Evolutionary conservation across 2,797 vertebrate species (phyloP), one percentile per base, ranked within the genome.

Genomic region (Vipera ursinii): DNA sequence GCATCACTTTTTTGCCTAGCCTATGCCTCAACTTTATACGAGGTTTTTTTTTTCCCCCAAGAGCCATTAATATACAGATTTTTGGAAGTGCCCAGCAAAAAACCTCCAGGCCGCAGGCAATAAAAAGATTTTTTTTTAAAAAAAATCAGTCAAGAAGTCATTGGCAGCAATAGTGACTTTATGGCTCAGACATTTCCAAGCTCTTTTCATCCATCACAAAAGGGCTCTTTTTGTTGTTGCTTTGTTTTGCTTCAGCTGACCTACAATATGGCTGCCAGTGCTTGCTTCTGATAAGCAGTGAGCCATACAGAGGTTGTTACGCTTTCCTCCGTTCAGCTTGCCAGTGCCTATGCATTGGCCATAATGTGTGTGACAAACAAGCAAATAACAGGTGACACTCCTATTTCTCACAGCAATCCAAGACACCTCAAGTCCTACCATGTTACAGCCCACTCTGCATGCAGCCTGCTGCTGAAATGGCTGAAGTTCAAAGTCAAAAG

Each of bases 201-300:
- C 96, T 97, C 96, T 97, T 98, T 98, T 97, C 97, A 97, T 97
- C 97, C 96, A 96, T 95, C 96, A 98, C 97, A 98, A 98, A 91
- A 97, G 96, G 95, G 93, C 95, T 97, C 95, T 95, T 95, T 97
- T 97, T 96, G 97, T 96, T 96, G 97, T 94, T 97, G 97, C 97
- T 98, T 98, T 98, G 97, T 98, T 97, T 97, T 97, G 92, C 96
- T 95, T 96, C 97, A 96, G 95, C 96, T 97, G 96, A 97, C 97
- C 96, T 97, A 96, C 97, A 97, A 97, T 97, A 97, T 97, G 97
- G 97, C 96, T 97, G 97, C 96, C 96, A 96, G 97, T 98, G 97
- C 96, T 85, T 56, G 89, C 91, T 96, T 96, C 97, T 97, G 98
- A 98, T 98, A 98, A 98, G 97, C 98, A 97, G 92, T 89, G 95